Base-by-base conservation (phyloP, 2,888 invertebrate species). In the Nineta flava region DNA sequence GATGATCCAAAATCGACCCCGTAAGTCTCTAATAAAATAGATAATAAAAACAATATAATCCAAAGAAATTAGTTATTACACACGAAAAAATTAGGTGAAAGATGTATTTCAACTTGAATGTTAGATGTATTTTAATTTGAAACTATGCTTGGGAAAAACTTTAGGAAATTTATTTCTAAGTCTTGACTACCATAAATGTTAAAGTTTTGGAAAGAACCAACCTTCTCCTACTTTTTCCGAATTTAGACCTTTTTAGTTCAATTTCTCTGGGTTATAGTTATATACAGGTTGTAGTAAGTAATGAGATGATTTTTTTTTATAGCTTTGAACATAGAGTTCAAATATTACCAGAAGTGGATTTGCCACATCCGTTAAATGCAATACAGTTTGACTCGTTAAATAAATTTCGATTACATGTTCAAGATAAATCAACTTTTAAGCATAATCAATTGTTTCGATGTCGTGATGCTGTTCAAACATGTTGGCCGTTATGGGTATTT, bases 401-500 rank as follows among this genome's bases (percentile, higher is more conserved):
- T 57, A 62, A 65, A 41, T 69, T 67, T 52, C 66, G 69, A 26
- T 64, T 62, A 16, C 62, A 62, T 48, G 56, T 55, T 26, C 54
- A 56, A 3, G 56, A 61, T 50, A 61, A 58, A 50, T 53, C 57
- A 34, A 61, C 60, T 47, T 55, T 64, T 46, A 44, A 58, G 45
- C 59, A 57, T 51, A 60, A 59, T 53, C 59, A 58, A 47, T 65
- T 62, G 55, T 65, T 61, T 50, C 57, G 68, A 55, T 64, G 60
- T 61, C 66, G 62, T 17, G 59, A 74, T 59, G 70, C 80, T 2
- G 60, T 70, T 17, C 66, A 74, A 46, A 79, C 80, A 1, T 65
- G 70, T 13, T 82, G 79, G 79, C 83, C 83, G 2, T 65, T 70
- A 2, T 81, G 79, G 72, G 75, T 83, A 1, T 80, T 79, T 58